phyloP scores from a whole-genome alignment of 2,113 vertebrate species.

The Recurvirostra avosetta region DNA sequence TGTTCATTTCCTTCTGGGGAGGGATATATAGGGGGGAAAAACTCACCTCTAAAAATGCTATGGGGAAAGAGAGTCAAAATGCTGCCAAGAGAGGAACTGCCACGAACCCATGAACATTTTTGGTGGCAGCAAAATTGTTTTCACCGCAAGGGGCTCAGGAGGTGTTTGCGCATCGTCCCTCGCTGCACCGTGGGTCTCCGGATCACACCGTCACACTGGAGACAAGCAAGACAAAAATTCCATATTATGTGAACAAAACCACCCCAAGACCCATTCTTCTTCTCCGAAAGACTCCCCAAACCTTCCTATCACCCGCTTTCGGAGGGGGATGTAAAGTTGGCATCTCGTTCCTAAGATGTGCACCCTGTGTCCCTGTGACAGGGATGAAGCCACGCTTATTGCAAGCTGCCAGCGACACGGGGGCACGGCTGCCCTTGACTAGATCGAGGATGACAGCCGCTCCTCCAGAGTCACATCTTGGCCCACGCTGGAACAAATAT shows the following conservation, averaged over 20 bases:
- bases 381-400: not conserved
- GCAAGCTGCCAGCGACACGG: fast-evolving
- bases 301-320: not conserved
- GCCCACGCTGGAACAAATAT: not conserved
- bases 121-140: not conserved
- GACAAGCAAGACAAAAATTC: not conserved
- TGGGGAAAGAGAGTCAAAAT: not conserved
- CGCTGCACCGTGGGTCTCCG: fast-evolving
- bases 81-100: not conserved
- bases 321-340: not conserved
- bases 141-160: too few relatives aligned
- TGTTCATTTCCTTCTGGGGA: not conserved
- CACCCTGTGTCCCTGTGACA: fast-evolving
- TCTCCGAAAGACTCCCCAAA: not conserved
- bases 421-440: not conserved
- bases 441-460: not conserved
- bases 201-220: fast-evolving
- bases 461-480: not conserved
- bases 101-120: not conserved
- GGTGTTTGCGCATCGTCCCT: not conserved
- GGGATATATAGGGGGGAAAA: fast-evolving
- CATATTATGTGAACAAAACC: not conserved
- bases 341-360: not conserved
- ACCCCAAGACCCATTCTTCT: fast-evolving
- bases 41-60: not conserved